Percentiles rank a stretch among this genome's conserved stretches.
Conservation (phyloP, 2,113 vertebrate species). For the Columba janthina region DNA sequence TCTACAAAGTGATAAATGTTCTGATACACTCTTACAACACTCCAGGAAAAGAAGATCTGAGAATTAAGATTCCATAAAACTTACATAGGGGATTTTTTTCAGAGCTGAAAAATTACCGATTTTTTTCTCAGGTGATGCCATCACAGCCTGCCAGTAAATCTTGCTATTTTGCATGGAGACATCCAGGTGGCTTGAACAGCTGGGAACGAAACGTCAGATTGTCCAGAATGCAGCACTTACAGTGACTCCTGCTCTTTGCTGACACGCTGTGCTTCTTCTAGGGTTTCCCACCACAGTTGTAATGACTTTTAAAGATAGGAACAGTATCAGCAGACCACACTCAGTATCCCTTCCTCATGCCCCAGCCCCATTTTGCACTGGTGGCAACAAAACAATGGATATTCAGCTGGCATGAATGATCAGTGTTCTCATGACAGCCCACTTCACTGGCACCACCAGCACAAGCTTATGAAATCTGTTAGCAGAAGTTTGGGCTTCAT, state of each 20-base stretch:
- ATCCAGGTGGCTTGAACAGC: not conserved
- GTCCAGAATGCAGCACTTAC: not conserved
- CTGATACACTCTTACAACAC: not conserved
- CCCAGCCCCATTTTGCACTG: not conserved
- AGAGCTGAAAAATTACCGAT: not conserved
- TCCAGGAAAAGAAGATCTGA: not conserved
- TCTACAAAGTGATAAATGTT: not conserved
- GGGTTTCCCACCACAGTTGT: not conserved
- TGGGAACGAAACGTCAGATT: not conserved
- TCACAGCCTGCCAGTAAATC: slow-evolving; percentile 17
- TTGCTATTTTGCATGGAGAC: not conserved
- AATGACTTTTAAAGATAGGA: not conserved
- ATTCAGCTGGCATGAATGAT: not conserved
- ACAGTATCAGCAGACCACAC: not conserved
- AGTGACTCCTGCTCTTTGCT: not conserved
- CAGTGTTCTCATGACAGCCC: not conserved
- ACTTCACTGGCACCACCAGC: not conserved
- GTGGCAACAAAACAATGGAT: not conserved
- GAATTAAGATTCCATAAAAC: not conserved
- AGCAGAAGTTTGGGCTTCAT: not conserved
- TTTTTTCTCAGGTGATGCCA: not conserved
- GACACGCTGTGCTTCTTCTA: not conserved
- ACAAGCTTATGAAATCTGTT: not conserved
- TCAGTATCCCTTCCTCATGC: not conserved
- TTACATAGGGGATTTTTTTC: not conserved